Evolutionary conservation across 2,113 vertebrate species (phyloP).

Genomic region (Pomatorhinus ruficollis): DNA sequence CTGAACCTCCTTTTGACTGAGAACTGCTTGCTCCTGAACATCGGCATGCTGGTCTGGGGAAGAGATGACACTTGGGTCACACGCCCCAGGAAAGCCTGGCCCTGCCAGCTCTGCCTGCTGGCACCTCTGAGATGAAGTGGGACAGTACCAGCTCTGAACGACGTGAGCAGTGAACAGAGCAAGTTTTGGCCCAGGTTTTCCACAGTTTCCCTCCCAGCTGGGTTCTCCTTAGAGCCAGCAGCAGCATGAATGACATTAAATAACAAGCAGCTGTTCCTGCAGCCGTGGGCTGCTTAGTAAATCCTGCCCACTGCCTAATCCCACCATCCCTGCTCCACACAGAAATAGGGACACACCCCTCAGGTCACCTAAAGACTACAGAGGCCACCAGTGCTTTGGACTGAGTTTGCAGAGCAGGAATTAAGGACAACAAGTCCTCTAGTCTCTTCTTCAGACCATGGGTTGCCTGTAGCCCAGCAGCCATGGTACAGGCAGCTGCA

Average conservation of each 20-base stretch:
- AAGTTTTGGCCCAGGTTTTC: background rate
- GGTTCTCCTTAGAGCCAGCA: background rate
- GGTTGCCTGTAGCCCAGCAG: background rate
- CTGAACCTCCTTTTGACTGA: conserved; percentile 95
- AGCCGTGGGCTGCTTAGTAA: background rate
- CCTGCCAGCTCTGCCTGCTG: background rate
- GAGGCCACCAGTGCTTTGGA: background rate
- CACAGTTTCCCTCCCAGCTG: background rate
- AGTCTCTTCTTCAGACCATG: background rate
- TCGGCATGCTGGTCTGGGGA: conserved; percentile 86
- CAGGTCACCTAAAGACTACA: background rate
- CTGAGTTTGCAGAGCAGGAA: background rate
- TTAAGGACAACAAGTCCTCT: background rate
- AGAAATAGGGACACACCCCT: accelerated
- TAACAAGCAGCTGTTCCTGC: background rate
- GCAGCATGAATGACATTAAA: background rate
- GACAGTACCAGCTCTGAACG: background rate
- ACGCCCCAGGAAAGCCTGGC: background rate
- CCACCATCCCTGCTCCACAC: background rate
- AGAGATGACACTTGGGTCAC: background rate
- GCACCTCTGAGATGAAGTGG: background rate
- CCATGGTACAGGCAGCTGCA: background rate
- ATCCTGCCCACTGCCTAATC: background rate
- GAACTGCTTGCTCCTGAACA: conserved; percentile 91
- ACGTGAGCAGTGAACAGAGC: background rate